Conservation (phyloP, 2,113 vertebrate genomes). For the Albula glossodonta region DNA sequence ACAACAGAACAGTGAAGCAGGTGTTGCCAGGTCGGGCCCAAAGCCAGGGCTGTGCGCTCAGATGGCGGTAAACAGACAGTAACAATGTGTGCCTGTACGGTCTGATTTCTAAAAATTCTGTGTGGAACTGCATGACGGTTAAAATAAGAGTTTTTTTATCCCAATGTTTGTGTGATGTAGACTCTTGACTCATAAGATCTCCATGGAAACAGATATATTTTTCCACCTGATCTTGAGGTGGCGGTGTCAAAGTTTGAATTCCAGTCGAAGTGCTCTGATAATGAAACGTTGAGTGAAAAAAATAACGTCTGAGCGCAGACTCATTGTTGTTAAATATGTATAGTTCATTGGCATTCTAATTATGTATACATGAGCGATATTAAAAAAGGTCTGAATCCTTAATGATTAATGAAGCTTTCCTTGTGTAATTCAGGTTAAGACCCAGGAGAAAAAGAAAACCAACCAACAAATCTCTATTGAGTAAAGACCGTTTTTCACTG, state of each 20-base stretch:
- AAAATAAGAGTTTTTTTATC: neutral
- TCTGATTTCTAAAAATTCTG: neutral
- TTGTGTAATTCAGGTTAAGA: constrained; percentile 69
- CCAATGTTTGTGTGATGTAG: neutral
- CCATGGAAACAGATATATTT: constrained; percentile 14
- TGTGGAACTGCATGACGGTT: neutral
- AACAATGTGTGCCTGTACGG: neutral
- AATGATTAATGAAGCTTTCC: constrained; percentile 70
- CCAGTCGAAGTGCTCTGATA: neutral
- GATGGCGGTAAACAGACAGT: neutral
- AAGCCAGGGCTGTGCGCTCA: neutral
- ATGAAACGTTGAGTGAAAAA: neutral
- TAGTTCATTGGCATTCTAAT: constrained; percentile 48
- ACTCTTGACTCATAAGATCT: neutral
- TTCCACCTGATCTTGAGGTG: neutral
- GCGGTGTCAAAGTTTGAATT: constrained; percentile 16
- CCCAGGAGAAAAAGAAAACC: constrained; percentile 55
- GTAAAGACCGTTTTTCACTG: constrained; percentile 28
- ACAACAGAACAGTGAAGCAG: too few relatives aligned
- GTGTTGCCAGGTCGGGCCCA: neutral
- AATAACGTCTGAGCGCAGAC: too few relatives aligned
- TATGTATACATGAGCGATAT: constrained; percentile 58
- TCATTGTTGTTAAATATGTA: constrained; percentile 33
- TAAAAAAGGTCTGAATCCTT: constrained; percentile 64
- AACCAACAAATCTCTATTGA: constrained; percentile 64